These are phyloP conservation scores for Cavia aperea DNA, from an alignment of 2,113 vertebrate genomes.

Conservation along the genomic window DNA sequence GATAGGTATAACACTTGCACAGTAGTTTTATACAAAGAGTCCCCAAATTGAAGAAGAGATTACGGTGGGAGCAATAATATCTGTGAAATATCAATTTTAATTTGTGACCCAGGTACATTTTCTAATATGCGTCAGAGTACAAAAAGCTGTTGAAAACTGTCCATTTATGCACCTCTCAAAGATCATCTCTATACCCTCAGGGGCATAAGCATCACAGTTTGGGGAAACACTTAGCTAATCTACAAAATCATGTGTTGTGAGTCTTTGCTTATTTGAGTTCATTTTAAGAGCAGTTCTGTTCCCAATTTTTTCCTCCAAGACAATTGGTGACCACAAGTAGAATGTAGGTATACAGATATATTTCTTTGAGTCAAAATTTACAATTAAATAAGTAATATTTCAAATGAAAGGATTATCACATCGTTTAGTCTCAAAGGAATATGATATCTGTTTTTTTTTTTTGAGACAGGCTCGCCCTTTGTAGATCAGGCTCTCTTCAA, in stretches of 20 bases:
- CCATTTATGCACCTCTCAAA: neutral
- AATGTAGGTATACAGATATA: neutral
- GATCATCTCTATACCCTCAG: neutral
- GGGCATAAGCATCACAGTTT: fast-evolving
- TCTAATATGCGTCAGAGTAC: neutral
- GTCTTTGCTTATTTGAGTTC: neutral
- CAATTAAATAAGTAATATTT: neutral
- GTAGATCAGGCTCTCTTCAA: neutral
- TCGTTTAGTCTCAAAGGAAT: neutral
- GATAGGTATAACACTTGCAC: neutral
- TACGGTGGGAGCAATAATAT: neutral
- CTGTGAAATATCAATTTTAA: neutral
- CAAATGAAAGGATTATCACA: neutral
- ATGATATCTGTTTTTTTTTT: neutral
- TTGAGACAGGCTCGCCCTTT: neutral
- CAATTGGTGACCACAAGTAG: neutral
- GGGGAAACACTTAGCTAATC: too few relatives aligned
- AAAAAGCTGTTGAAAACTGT: neutral
- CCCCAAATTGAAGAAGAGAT: neutral
- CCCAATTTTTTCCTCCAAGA: neutral
- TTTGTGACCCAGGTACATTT: neutral
- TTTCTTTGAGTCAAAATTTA: neutral
- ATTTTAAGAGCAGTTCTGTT: neutral
- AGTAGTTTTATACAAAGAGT: slow-evolving; percentile 36
- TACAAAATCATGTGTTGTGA: too few relatives aligned